Percentiles rank a stretch among this genome's conserved stretches.
Conservation (phyloP, 2,888 invertebrate species). For the Molorchus minor region DNA sequence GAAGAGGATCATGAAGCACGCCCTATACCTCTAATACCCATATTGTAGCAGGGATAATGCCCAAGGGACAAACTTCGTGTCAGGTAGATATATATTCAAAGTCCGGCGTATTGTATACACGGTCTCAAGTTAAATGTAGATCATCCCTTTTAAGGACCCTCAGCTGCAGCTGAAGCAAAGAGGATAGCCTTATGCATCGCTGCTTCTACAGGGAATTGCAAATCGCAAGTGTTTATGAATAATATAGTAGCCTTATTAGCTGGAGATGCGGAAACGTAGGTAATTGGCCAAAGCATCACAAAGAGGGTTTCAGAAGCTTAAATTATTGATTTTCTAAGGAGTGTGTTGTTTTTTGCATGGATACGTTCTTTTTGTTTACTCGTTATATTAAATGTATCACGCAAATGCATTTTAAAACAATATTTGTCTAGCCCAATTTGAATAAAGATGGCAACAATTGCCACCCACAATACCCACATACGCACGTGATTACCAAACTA, state of each 20-base stretch:
- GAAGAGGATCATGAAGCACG: conserved; percentile 5
- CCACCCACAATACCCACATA: too few species aligned
- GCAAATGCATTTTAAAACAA: too few species aligned
- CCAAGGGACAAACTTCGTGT: conserved; percentile 28
- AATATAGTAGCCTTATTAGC: conserved; percentile 47
- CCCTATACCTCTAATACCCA: conserved; percentile 5
- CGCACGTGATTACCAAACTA: too few species aligned
- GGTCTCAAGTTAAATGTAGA: conserved; percentile 37
- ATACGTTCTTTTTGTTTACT: too few species aligned
- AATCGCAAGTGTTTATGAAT: conserved; percentile 48
- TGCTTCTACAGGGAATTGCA: conserved; percentile 30
- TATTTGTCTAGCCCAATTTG: too few species aligned
- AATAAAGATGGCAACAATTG: too few species aligned
- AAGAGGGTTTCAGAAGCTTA: neutral
- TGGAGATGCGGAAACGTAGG: conserved; percentile 30
- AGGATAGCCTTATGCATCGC: conserved; percentile 32
- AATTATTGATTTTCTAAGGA: too few species aligned
- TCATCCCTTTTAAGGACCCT: conserved; percentile 34
- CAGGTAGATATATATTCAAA: conserved; percentile 37
- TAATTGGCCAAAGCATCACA: conserved; percentile 3
- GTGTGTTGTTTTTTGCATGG: too few species aligned
- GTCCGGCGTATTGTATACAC: conserved; percentile 39
- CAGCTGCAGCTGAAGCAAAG: conserved; percentile 28
- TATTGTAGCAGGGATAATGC: conserved; percentile 26
- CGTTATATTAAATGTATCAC: too few species aligned